These are phyloP conservation scores for Mystacornis crossleyi DNA, from an alignment of 2,113 vertebrate species.

Conservation along the genomic window DNA sequence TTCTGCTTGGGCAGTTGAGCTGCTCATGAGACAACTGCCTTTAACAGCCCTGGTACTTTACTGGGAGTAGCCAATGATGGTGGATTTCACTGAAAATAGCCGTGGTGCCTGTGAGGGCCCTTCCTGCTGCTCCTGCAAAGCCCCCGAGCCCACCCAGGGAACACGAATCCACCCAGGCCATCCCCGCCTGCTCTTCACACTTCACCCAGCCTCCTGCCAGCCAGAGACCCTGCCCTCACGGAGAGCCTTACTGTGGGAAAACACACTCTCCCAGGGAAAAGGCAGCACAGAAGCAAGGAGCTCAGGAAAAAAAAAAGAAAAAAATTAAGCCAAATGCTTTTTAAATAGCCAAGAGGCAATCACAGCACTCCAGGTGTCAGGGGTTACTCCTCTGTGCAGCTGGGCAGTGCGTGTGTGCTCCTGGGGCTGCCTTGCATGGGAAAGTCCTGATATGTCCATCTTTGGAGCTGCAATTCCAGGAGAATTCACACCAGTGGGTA, in stretches of 20 bases:
- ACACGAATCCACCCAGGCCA: fast-evolving
- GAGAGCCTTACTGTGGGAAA: background rate
- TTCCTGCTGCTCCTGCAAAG: background rate
- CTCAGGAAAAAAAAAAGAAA: background rate
- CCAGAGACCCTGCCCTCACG: background rate
- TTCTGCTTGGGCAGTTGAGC: background rate
- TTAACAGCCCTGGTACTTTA: background rate
- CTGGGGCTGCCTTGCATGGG: background rate
- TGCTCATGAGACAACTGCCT: background rate
- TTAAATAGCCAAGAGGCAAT: background rate
- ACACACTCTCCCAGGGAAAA: background rate
- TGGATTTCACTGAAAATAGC: background rate
- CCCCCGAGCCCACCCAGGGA: background rate
- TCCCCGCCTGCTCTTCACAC: background rate
- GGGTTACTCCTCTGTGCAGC: background rate
- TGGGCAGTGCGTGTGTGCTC: background rate
- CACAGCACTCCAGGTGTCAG: background rate
- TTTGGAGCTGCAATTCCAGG: background rate
- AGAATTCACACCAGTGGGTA: background rate
- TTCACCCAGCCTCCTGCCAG: background rate
- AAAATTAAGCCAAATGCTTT: background rate
- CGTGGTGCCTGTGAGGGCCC: background rate
- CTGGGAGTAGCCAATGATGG: background rate
- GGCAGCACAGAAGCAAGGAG: background rate
- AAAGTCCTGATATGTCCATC: background rate